Evolutionary conservation across 2,113 vertebrate genomes (phyloP).

Genomic region (Ophthalmolycus amberensis): DNA sequence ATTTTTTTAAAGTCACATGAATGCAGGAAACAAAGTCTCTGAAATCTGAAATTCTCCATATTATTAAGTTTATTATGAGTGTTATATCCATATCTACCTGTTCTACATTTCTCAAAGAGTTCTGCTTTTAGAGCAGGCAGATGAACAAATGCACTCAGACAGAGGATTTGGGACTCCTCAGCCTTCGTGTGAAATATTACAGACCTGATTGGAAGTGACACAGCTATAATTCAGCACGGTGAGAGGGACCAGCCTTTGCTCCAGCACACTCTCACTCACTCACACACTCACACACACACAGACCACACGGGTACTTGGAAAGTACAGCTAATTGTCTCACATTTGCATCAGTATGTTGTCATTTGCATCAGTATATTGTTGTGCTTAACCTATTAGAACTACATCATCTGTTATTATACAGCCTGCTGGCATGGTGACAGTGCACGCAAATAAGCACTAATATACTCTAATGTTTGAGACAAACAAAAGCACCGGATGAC

Average conservation of each 20-base stretch:
- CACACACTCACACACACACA: conserved; percentile 25
- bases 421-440: conserved; percentile 20
- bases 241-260: conserved; percentile 46
- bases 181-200: conserved; percentile 76
- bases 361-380: conserved; percentile 46
- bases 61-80: background rate
- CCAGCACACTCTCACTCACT: background rate
- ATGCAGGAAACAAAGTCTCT: background rate
- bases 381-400: conserved; percentile 10
- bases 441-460: background rate
- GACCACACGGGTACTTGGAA: conserved; percentile 15
- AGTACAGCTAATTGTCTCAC: conserved; percentile 32
- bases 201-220: conserved; percentile 77
- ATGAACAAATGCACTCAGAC: conserved; percentile 61
- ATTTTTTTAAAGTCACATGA: background rate
- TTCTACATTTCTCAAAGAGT: conserved; percentile 49
- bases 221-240: conserved; percentile 75
- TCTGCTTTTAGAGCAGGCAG: conserved; percentile 55
- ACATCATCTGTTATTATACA: conserved; percentile 21
- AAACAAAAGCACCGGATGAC: conserved; percentile 8
- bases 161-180: conserved; percentile 63
- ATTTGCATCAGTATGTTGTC: conserved; percentile 46
- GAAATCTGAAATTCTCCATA: background rate
- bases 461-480: conserved; percentile 8
- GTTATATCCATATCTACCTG: conserved; percentile 28